Evolutionary conservation across 2,888 invertebrate genomes (phyloP).

Genomic region (Diogma glabrata): DNA sequence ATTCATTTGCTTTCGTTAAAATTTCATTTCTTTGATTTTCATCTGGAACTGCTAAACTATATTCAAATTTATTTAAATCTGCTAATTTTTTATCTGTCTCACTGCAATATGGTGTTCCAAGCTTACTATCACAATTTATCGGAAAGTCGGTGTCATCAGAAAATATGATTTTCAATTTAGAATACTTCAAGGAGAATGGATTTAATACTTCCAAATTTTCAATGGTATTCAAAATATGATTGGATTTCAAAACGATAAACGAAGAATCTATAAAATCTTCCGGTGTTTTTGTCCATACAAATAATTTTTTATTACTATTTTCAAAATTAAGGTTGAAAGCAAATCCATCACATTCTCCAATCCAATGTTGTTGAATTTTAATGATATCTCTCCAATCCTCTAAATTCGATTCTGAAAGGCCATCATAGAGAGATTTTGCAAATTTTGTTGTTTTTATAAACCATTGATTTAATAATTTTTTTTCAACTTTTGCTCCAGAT

Average conservation of each 20-base stretch:
- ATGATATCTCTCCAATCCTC: constrained; percentile 77
- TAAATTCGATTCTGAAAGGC: constrained; percentile 53
- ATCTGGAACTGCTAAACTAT: constrained; percentile 18
- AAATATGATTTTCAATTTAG: constrained; percentile 51
- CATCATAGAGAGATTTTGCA: constrained; percentile 59
- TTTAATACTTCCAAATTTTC: constrained; percentile 45
- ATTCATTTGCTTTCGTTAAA: constrained; percentile 43
- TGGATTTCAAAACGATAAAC: constrained; percentile 52
- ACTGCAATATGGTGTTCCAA: constrained; percentile 56
- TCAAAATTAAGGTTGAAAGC: constrained; percentile 51
- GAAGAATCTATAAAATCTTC: constrained; percentile 58
- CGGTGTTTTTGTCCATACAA: constrained; percentile 63
- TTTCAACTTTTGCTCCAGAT: constrained; percentile 89
- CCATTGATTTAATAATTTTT: constrained; percentile 84
- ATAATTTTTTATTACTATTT: constrained; percentile 35
- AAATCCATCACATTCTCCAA: constrained; percentile 74
- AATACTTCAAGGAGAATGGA: constrained; percentile 48
- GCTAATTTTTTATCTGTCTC: constrained; percentile 51
- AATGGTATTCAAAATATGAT: constrained; percentile 41
- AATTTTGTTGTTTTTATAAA: constrained; percentile 81
- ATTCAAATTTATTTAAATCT: constrained; percentile 23
- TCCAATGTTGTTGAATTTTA: constrained; percentile 80
- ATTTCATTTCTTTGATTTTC: constrained; percentile 41
- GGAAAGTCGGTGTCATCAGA: constrained; percentile 50
- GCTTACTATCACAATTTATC: constrained; percentile 51